These are phyloP conservation scores for Nemurella pictetii DNA, from an alignment of 2,888 invertebrate genomes.

Conservation along the genomic window DNA sequence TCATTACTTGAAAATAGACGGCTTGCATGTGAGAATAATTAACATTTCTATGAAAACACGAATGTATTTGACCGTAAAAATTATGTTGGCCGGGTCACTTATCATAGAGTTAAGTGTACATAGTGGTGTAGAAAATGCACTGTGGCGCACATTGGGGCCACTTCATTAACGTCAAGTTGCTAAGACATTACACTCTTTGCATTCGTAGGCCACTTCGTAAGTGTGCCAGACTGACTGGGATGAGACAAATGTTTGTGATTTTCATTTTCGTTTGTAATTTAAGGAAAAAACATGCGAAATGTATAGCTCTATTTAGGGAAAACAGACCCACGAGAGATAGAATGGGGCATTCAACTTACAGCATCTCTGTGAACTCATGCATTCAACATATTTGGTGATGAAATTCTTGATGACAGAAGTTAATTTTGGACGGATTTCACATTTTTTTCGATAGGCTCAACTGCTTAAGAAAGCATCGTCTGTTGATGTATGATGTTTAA, in stretches of 20 bases:
- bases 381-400: too few species aligned
- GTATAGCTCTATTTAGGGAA: too few species aligned
- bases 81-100: neutral
- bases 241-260: neutral
- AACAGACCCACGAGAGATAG: too few species aligned
- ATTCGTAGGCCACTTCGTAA: neutral
- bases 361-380: too few species aligned
- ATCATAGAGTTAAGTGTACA: neutral
- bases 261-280: neutral
- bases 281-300: too few species aligned
- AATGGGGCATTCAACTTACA: too few species aligned
- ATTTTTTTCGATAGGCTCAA: too few species aligned
- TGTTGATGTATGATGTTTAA: too few species aligned
- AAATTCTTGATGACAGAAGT: too few species aligned
- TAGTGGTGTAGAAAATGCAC: neutral
- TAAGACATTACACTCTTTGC: neutral
- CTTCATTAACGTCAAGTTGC: neutral
- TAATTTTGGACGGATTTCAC: too few species aligned
- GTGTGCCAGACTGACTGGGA: neutral
- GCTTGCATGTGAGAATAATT: neutral
- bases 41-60: neutral
- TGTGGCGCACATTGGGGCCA: neutral
- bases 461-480: too few species aligned
- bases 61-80: neutral
- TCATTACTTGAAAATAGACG: neutral